A percentile compares a stretch with the other conserved stretches of the same genome.
phyloP scores from a whole-genome alignment of 1,140 invertebrate genomes.

The Drosophila orosa region DNA sequence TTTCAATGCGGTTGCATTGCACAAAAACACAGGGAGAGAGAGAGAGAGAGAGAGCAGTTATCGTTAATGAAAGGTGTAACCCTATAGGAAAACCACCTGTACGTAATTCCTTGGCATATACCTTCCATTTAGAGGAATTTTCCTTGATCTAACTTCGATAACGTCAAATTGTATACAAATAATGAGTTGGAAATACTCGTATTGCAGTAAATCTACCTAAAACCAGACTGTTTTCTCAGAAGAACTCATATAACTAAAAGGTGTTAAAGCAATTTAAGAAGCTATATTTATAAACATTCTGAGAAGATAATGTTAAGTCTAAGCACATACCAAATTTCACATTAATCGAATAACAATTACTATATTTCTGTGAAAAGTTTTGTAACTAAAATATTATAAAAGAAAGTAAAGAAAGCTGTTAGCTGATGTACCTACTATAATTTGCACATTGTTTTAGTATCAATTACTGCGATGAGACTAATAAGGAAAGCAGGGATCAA shows the following conservation, averaged over 20 bases:
- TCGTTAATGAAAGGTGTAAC: slow-evolving; percentile 1
- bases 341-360: neutral
- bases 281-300: neutral
- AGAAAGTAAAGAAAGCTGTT: neutral
- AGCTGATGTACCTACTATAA: neutral
- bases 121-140: neutral
- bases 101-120: neutral
- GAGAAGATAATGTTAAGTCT: neutral
- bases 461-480: neutral
- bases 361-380: neutral
- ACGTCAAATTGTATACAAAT: neutral
- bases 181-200: neutral
- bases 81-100: neutral
- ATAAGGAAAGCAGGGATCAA: neutral
- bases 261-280: no score
- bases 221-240: neutral
- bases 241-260: neutral
- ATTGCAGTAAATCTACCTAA: neutral
- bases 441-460: slow-evolving; percentile 1
- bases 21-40: neutral
- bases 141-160: neutral
- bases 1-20: slow-evolving; percentile 29
- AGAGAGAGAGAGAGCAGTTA: neutral
- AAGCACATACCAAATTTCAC: neutral
- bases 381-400: neutral